These are phyloP conservation scores for Plodia interpunctella DNA, from an alignment of 1,140 invertebrate species.

Conservation along the genomic window DNA sequence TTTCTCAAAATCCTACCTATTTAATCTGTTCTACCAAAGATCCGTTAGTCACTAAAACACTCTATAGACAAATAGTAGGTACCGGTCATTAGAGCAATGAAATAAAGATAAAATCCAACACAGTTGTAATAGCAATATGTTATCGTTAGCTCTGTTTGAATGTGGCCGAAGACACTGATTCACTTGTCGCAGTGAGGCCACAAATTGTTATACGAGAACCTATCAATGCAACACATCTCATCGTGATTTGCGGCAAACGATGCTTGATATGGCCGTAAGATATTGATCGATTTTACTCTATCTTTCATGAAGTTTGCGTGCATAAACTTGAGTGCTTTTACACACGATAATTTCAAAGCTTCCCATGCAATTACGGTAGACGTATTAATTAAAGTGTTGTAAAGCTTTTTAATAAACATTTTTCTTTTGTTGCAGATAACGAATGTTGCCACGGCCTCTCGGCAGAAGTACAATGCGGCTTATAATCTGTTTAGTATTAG, in stretches of 20 bases:
- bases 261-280: constrained; percentile 27
- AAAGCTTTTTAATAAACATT: constrained; percentile 36
- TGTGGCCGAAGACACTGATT: constrained; percentile 10
- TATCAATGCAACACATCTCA: constrained; percentile 24
- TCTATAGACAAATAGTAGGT: constrained; percentile 8
- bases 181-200: constrained; percentile 11
- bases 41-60: constrained; percentile 5
- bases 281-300: constrained; percentile 27
- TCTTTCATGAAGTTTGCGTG: constrained; percentile 33
- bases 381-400: constrained; percentile 14
- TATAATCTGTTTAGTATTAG: constrained; percentile 58
- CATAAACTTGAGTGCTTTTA: constrained; percentile 26
- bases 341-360: constrained; percentile 29
- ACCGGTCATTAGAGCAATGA: constrained; percentile 1
- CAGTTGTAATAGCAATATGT: background rate
- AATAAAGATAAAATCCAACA: constrained; percentile 11
- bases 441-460: constrained; percentile 57
- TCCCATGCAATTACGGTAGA: constrained; percentile 35
- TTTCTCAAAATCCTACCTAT: background rate
- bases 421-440: constrained; percentile 64
- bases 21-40: background rate
- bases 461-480: constrained; percentile 54
- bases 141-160: constrained; percentile 5
- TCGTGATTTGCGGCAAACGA: constrained; percentile 22
- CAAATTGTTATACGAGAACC: constrained; percentile 24